These are phyloP conservation scores for Apotomis betuletana DNA, from an alignment of 2,888 invertebrate species.

Conservation along the genomic window DNA sequence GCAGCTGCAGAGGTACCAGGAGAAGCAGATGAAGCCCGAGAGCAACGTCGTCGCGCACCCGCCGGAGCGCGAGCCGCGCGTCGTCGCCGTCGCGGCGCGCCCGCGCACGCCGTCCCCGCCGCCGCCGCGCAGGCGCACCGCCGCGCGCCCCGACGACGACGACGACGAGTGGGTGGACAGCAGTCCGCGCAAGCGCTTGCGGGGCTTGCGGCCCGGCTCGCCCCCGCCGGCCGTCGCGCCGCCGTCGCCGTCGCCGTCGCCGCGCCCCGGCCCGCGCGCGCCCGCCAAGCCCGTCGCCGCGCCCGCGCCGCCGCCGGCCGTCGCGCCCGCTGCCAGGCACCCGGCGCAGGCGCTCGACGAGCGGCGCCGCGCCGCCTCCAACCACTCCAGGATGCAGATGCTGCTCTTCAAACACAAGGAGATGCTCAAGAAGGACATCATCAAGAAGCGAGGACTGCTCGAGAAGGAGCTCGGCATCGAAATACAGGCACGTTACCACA, in stretches of 20 bases:
- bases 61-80: constrained; percentile 68
- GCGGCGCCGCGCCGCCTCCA: constrained; percentile 81
- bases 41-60: constrained; percentile 46
- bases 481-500: constrained; percentile 85
- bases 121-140: constrained; percentile 62
- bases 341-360: constrained; percentile 65
- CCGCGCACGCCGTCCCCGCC: constrained; percentile 62
- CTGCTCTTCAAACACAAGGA: constrained; percentile 95
- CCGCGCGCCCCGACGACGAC: constrained; percentile 64
- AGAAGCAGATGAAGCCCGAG: constrained; percentile 88
- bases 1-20: constrained; percentile 93
- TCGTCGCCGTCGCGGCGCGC: constrained; percentile 51
- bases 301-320: constrained; percentile 43
- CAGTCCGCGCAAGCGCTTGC: constrained; percentile 45
- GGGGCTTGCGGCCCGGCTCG: constrained; percentile 65
- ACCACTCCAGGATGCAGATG: constrained; percentile 86
- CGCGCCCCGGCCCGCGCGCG: constrained; percentile 65
- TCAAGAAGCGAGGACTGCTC: constrained; percentile 93
- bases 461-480: constrained; percentile 95
- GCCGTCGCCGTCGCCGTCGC: constrained; percentile 45
- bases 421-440: constrained; percentile 95
- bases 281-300: constrained; percentile 46
- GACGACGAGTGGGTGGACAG: constrained; percentile 77
- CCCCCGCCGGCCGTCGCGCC: constrained; percentile 45
- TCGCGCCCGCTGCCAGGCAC: constrained; percentile 46